Base-by-base conservation (phyloP, 2,113 vertebrate species). In the Myrmophylax atrothorax region DNA sequence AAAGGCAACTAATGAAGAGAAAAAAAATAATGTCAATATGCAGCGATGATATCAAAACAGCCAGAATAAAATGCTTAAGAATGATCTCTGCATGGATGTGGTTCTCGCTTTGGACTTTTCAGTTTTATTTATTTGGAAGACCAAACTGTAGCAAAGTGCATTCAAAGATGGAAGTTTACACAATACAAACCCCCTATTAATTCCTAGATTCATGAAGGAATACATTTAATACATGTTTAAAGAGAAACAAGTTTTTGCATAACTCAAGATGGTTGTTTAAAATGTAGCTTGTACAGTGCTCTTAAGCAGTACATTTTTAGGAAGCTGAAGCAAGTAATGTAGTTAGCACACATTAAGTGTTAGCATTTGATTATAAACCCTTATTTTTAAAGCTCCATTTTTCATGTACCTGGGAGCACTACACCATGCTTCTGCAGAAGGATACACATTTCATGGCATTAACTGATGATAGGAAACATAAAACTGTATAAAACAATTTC, bases 1-100 rank as follows among this genome's bases (percentile, higher is more conserved):
- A 94, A 91, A 97, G 93, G 94, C 94, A 96, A 96, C 93, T 97
- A 97, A 97, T 73, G 70, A 96, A 84, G 86, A 95, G 80, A 44
- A 66, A 89, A 89, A 89, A 62, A 40, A 29, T 0, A n/a, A 93
- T 5, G 60, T 40, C 80, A 87, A 89, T 96, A 96, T 75, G 94
- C 96, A 98, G 97, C 69, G 66, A 92, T 94, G 93, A 96, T 92
- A 97, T 73, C 64, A 93, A 96, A 97, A 96, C 93, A 98, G 97
- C 96, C 94, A 97, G 83, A 93, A 98, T 98, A 97, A 97, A 97
- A 98, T 97, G 97, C 97, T 89, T 80, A 44, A 90, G 96, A 96
- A 93, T 91, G 96, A 98, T 98, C 98, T 98, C 98, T 98, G 98
- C 97, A 98, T 98, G 98, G 98, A 98, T 98, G 98, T 94, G 97